Evolutionary conservation across 2,113 vertebrate species (phyloP).

Genomic region (Chaetops frenatus): DNA sequence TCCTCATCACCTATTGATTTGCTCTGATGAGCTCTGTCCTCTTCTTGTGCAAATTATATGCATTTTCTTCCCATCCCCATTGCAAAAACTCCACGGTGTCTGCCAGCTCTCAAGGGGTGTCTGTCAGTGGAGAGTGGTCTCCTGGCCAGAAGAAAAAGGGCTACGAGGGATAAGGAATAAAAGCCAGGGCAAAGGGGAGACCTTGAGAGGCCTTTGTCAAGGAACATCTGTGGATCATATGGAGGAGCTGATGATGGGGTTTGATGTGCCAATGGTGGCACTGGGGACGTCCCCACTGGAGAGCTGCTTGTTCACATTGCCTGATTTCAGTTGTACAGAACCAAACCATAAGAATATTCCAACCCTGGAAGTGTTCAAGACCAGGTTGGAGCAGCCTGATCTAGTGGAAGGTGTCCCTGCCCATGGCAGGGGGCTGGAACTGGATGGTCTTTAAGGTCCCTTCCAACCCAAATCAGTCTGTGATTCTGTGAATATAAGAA

Average conservation of each 20-base stretch:
- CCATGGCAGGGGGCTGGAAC: neutral
- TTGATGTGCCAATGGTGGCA: neutral
- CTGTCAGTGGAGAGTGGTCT: fast-evolving
- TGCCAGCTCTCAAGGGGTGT: neutral
- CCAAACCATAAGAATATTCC: neutral
- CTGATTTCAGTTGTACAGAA: neutral
- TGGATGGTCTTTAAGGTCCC: neutral
- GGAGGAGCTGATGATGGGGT: neutral
- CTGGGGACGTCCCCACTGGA: too few relatives aligned
- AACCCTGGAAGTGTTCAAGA: neutral
- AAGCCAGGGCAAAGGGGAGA: neutral
- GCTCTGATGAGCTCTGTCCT: neutral
- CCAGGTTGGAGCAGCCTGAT: neutral
- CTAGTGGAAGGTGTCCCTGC: neutral
- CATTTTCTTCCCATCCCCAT: neutral
- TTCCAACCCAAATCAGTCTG: neutral
- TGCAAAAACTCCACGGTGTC: fast-evolving
- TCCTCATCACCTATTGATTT: neutral
- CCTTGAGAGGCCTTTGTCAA: neutral
- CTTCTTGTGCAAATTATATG: neutral
- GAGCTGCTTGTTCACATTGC: neutral
- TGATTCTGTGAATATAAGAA: neutral
- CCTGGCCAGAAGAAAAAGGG: neutral
- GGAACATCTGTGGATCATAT: neutral
- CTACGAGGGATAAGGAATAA: neutral